Base-by-base conservation (phyloP, 1,140 invertebrate species). In the Drosophila bifasciata region DNA sequence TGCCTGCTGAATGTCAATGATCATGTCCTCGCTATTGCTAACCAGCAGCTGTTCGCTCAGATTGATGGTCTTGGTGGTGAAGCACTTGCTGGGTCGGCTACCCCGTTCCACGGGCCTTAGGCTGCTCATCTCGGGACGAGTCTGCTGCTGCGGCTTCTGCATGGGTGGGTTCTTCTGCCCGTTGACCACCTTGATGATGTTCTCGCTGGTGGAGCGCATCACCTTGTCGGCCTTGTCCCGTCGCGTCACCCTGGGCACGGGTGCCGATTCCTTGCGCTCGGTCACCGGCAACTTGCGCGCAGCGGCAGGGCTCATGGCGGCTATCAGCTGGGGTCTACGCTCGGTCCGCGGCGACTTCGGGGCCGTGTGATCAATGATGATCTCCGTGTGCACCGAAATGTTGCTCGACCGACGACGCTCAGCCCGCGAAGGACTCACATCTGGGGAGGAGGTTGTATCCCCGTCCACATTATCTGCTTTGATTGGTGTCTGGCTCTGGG, bases 1-100 rank as follows among this genome's bases (percentile, higher is more conserved):
- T 0, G 95, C 95, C 81, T 94, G 93, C 84, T 95, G 94, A 58
- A 93, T 92, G 63, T 95, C 94, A 60, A 94, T 93, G 23, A 95
- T 92, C 90, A 79, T 93, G 79, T 92, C 90, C 59, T 91, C 79
- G 77, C 91, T 67, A 55, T 77, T 78, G 77, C 71, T 74, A 16
- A 15, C 32, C 5, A 69, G 40, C 5, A 89, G 59, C 28, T 79
- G 85, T 79, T 85, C 92, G 77, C 77, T 89, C 17, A 91, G 73
- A 85, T 92, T 93, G 44, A 92, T 89, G 2, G 81, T 89, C 72
- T 92, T 93, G 13, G 83, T 90, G 19, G 89, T 90, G 64, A 91
- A 78, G 72, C 84, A 75, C 64, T 83, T 92, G 68, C 77, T 92
- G 72, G 90, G 90, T 11, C 76, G 69, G 39, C 25, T 70, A 5